A percentile compares a stretch with the other conserved stretches of the same genome.
Evolutionary conservation across 2,797 vertebrate genomes (phyloP).

Genomic region (Hydrocynus forskahlii): DNA sequence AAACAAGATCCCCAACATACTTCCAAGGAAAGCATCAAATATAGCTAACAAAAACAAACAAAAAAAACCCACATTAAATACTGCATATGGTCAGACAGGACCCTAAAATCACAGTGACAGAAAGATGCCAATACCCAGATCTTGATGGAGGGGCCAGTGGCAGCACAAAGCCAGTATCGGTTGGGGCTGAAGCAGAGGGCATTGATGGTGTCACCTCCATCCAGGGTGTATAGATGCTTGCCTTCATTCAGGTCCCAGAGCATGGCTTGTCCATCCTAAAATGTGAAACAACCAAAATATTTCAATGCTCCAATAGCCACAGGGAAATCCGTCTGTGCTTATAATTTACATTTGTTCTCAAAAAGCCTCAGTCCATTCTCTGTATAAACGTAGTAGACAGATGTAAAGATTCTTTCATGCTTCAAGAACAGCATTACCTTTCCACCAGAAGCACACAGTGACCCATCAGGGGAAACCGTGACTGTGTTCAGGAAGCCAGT

Average conservation of each 20-base stretch:
- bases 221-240: conserved; percentile 96
- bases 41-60: too few species aligned
- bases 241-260: conserved; percentile 98
- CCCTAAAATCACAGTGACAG: neutral
- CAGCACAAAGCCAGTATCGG: conserved; percentile 97
- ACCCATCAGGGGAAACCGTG: conserved; percentile 94
- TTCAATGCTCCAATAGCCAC: too few species aligned
- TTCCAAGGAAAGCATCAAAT: too few species aligned
- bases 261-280: conserved; percentile 94
- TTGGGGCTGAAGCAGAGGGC: conserved; percentile 98
- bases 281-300: neutral
- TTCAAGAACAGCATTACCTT: conserved; percentile 76
- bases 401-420: neutral
- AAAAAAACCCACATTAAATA: neutral
- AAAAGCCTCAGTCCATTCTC: neutral
- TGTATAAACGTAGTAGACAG: neutral
- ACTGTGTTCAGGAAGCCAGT: conserved; percentile 96
- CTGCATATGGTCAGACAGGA: neutral
- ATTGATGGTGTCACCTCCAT: conserved; percentile 94
- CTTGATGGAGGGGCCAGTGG: conserved; percentile 97
- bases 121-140: conserved; percentile 85
- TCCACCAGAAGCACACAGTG: conserved; percentile 94
- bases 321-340: neutral
- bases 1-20: too few species aligned
- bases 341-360: neutral